Base-by-base conservation (phyloP, 2,888 invertebrate genomes). In the Autographa pulchrina region DNA sequence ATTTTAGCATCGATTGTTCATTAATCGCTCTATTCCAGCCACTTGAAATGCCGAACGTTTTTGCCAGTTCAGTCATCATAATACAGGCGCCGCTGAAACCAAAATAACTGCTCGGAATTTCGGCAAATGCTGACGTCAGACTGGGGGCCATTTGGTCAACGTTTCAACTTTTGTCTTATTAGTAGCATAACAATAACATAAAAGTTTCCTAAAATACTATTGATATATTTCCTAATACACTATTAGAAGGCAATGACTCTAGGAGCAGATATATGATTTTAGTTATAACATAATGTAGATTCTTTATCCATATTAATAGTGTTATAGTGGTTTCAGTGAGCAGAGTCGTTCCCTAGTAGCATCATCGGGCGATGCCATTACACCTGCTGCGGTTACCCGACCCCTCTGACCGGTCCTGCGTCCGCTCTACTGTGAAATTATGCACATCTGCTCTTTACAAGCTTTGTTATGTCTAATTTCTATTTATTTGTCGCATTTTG, bases 391-490 rank as follows among this genome's bases (percentile, higher is more conserved):
- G 91, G 90, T 90, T 86, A 88, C 77, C 80, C 87, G 88, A 88
- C 90, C 92, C 91, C 89, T 86, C 91, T 89, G 92, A 93, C 92
- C 92, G 91, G 92, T 92, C 91, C 85, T 85, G 87, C 88, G 90
- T 86, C 89, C 92, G 89, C 85, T 93, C 90, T 86, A 91, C 94
- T 92, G 92, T 93, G 89, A 95, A 95, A 95, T 94, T 92, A 94
- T 92, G 89, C 89, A 89, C 93, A 94, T 93, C 93, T 93, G 92
- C 88, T 85, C 75, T 84, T 84, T 82, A 83, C 81, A 85, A 85
- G 84, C 66, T 74, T 76, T 70, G 67, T 75, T 68, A 61, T 77
- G 70, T 68, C 63, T 78, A 59, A 70, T 78, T 78, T 71, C 68
- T 31, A 80, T 84, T 77, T 68, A 59, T 56, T 71, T 41, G 61